Base-by-base conservation (phyloP, 2,888 invertebrate genomes). In the Acronicta alni region DNA sequence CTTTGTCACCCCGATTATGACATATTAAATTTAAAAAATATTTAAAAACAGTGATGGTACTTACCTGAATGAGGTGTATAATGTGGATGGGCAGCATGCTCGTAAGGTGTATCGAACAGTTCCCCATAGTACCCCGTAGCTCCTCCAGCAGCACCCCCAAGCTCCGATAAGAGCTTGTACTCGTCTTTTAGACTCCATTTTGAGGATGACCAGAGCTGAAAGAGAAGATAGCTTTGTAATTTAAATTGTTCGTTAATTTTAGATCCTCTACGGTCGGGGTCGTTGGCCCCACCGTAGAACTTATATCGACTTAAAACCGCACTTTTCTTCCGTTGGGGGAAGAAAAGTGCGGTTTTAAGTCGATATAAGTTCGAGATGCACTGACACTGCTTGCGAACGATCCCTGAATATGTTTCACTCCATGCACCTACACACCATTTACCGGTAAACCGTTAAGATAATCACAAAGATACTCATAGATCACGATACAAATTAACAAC, bases 101-200 rank as follows among this genome's bases (percentile, higher is more conserved):
- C 95, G 71, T 93, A 94, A 0, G 93, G 94, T 6, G 94, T 90
- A 67, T 96, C 95, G 80, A 94, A 94, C 44, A 96, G 93, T 65
- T 96, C 96, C 42, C 96, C 91, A 83, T 94, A 90, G 89, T 96
- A 96, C 57, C 96, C 89, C 23, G 90, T 89, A 20, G 91, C 89
- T 12, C 90, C 89, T 5, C 90, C 89, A 16, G 92, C 94, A 23
- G 89, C 90, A 35, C 89, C 92, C 12, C 97, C 97, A 45, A 98
- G 95, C 88, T 98, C 98, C 46, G 97, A 97, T 68, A 98, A 92
- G 49, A 98, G 92, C 91, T 98, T 98, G 94, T 98, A 97, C 86
- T 98, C 98, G 89, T 98, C 98, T 90, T 98, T 98, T 85, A 98
- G 96, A 90, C 97, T 97, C 98, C 98, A 98, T 94, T 98, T 98